phyloP scores from a whole-genome alignment of 2,797 vertebrate species.

The Phalanger gymnotis region DNA sequence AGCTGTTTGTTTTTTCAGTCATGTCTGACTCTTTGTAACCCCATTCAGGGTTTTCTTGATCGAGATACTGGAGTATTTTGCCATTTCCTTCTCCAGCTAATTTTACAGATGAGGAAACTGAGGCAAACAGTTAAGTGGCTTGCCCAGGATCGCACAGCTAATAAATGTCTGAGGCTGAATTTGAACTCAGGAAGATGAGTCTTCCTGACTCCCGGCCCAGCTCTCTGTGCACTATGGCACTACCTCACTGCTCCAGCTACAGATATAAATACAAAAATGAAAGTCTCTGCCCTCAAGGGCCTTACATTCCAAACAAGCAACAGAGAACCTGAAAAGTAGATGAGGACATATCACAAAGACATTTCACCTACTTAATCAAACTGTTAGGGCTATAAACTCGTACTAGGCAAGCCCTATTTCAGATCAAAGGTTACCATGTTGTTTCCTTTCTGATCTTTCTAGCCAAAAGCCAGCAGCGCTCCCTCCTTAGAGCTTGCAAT shows the following conservation, averaged over 20 bases:
- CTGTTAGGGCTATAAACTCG: background rate
- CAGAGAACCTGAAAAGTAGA: background rate
- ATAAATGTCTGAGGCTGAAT: background rate
- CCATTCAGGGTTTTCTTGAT: background rate
- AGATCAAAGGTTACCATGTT: background rate
- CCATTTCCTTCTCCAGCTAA: background rate
- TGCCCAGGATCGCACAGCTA: background rate
- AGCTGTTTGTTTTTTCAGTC: background rate
- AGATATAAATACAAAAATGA: background rate
- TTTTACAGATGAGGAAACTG: background rate
- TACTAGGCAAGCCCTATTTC: background rate
- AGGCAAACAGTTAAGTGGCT: background rate
- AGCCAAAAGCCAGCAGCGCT: background rate
- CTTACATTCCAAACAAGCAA: background rate
- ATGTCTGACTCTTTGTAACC: background rate
- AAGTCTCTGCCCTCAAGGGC: background rate
- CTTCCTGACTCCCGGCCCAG: background rate
- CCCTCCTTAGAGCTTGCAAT: background rate
- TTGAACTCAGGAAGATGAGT: background rate
- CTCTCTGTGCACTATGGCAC: background rate
- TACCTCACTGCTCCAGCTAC: background rate
- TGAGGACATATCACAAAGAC: background rate
- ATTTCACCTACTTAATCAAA: background rate
- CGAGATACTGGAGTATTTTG: background rate
- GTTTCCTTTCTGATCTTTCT: background rate